phyloP scores from a whole-genome alignment of 2,888 invertebrate species.

The Nesidiocoris tenuis region DNA sequence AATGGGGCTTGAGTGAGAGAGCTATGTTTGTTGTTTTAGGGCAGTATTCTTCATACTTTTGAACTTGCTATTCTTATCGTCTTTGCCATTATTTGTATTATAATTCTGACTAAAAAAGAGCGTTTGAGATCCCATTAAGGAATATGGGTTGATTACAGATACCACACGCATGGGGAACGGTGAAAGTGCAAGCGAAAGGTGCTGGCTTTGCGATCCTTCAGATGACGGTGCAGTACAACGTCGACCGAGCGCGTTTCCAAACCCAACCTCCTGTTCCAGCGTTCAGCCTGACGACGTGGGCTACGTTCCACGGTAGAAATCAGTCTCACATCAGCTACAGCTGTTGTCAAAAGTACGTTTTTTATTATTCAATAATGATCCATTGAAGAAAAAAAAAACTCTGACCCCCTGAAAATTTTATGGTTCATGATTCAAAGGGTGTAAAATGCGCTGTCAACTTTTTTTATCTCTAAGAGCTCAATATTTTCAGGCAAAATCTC shows the following conservation, averaged over 20 bases:
- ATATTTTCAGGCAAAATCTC: no score
- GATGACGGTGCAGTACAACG: constrained; percentile 89
- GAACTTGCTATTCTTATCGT: neutral
- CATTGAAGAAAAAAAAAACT: no score
- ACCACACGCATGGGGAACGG: constrained; percentile 90
- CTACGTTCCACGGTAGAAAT: constrained; percentile 83
- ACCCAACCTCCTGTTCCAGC: constrained; percentile 77
- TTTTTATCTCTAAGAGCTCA: no score
- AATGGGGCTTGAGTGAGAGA: no score
- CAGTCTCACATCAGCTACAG: constrained; percentile 87
- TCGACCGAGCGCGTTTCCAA: constrained; percentile 79
- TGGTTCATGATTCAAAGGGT: no score
- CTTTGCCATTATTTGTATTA: neutral
- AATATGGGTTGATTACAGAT: no score
- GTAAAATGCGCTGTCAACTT: no score
- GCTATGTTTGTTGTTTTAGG: no score
- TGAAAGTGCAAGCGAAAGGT: constrained; percentile 87
- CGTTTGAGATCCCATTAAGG: no score
- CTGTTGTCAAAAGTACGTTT: constrained; percentile 77
- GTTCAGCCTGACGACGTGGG: constrained; percentile 75
- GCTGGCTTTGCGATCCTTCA: constrained; percentile 93
- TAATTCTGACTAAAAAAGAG: neutral
- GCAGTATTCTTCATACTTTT: no score
- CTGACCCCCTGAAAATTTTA: no score
- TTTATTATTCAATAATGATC: neutral